These are phyloP conservation scores for Dendrolimus pini DNA, from an alignment of 2,888 invertebrate genomes.

Conservation along the genomic window DNA sequence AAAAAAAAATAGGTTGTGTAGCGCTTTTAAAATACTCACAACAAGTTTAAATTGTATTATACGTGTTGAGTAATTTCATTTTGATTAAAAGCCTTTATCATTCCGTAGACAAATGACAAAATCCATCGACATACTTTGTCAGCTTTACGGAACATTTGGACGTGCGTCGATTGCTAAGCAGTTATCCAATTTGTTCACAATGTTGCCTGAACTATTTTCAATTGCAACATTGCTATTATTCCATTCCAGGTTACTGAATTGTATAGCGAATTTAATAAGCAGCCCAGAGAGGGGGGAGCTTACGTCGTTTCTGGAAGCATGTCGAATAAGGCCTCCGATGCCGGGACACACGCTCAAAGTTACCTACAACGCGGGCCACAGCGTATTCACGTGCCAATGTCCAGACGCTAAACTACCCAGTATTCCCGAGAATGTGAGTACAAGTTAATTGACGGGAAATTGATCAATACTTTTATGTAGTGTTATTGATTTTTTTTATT, in stretches of 20 bases:
- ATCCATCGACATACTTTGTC: too few species aligned
- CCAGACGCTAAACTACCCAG: conserved; percentile 92
- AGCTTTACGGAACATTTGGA: too few species aligned
- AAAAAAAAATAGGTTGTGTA: neutral
- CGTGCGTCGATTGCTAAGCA: too few species aligned
- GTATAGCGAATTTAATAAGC: conserved; percentile 85
- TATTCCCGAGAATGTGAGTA: conserved; percentile 96
- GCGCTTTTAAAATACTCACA: too few species aligned
- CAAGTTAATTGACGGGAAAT: neutral
- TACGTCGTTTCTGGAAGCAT: conserved; percentile 54
- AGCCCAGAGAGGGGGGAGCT: conserved; percentile 51
- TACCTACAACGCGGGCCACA: conserved; percentile 56
- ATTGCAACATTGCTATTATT: neutral
- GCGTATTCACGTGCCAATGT: conserved; percentile 78
- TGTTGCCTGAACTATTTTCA: too few species aligned
- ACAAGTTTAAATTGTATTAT: too few species aligned
- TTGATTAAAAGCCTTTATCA: too few species aligned
- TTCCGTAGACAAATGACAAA: too few species aligned
- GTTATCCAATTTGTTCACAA: too few species aligned
- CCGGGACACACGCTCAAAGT: conserved; percentile 58
- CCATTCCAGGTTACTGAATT: conserved; percentile 83
- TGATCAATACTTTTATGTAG: too few species aligned
- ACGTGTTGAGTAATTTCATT: too few species aligned
- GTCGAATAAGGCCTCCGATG: conserved; percentile 56
- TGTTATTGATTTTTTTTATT: too few species aligned